A percentile compares a stretch with the other conserved stretches of the same genome.
phyloP scores from a whole-genome alignment of 2,888 invertebrate species.

The Pelosia muscerda region DNA sequence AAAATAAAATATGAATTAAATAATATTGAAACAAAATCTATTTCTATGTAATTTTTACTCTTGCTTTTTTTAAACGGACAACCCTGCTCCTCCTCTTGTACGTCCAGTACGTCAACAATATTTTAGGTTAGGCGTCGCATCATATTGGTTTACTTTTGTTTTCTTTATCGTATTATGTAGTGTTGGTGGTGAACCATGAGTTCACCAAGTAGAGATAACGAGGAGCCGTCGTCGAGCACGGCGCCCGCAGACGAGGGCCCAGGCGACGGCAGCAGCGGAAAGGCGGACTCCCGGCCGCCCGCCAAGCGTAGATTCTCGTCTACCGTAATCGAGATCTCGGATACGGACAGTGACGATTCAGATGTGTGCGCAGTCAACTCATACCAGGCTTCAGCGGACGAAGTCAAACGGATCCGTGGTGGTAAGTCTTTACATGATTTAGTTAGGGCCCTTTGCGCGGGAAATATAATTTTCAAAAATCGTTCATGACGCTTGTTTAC shows the following conservation, averaged over 20 bases:
- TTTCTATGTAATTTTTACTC: neutral
- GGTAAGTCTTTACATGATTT: slow-evolving; percentile 61
- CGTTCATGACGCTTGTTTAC: slow-evolving; percentile 21
- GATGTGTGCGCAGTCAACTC: slow-evolving; percentile 83
- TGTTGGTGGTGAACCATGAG: slow-evolving; percentile 72
- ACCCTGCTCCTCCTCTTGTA: slow-evolving; percentile 16
- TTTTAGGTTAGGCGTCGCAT: slow-evolving; percentile 82
- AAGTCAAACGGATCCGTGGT: slow-evolving; percentile 82
- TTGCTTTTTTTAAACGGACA: slow-evolving; percentile 6
- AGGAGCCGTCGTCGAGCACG: slow-evolving; percentile 73
- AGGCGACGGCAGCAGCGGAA: slow-evolving; percentile 53
- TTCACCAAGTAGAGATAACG: slow-evolving; percentile 75
- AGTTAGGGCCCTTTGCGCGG: slow-evolving; percentile 61
- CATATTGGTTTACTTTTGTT: slow-evolving; percentile 75
- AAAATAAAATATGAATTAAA: neutral
- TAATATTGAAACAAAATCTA: too few species aligned
- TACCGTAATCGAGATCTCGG: slow-evolving; percentile 81
- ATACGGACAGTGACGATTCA: slow-evolving; percentile 84
- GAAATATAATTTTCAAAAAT: slow-evolving; percentile 59
- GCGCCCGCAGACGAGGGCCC: slow-evolving; percentile 56
- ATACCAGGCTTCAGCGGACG: slow-evolving; percentile 82
- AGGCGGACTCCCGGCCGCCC: slow-evolving; percentile 68
- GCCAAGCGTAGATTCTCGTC: slow-evolving; percentile 73
- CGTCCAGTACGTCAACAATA: slow-evolving; percentile 69
- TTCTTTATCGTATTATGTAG: slow-evolving; percentile 79